These are phyloP conservation scores for Urophycis tenuis DNA, from an alignment of 2,797 vertebrate genomes.

Conservation along the genomic window DNA sequence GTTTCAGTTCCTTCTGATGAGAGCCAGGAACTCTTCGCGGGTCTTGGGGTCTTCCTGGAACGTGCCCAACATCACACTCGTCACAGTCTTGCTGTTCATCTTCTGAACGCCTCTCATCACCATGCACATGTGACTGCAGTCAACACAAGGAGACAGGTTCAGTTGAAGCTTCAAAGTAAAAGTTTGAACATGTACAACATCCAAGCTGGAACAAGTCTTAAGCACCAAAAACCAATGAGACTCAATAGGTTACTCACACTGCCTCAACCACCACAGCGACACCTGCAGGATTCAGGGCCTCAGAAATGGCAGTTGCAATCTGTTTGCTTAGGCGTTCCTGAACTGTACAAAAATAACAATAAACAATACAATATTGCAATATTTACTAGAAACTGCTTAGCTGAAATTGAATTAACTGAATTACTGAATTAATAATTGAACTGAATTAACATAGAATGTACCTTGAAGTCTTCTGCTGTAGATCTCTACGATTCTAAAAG, in stretches of 20 bases:
- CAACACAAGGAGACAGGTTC: not conserved
- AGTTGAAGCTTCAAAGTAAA: too few species aligned
- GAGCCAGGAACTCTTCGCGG: constrained; percentile 72
- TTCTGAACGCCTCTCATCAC: constrained; percentile 80
- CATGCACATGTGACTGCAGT: constrained; percentile 76
- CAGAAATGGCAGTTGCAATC: constrained; percentile 66
- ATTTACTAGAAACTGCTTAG: not conserved
- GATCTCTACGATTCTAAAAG: constrained; percentile 72
- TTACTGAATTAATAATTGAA: too few species aligned
- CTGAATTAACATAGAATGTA: constrained; percentile 26
- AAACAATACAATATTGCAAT: not conserved
- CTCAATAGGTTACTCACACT: constrained; percentile 54
- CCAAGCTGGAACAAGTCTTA: not conserved
- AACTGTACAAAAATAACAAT: constrained; percentile 59
- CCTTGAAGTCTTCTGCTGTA: constrained; percentile 77
- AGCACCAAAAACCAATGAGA: not conserved
- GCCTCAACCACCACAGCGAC: constrained; percentile 70
- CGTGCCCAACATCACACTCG: constrained; percentile 71
- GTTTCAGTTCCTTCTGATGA: constrained; percentile 54
- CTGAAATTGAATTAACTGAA: too few species aligned
- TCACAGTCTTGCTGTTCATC: constrained; percentile 76
- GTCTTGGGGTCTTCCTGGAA: constrained; percentile 77
- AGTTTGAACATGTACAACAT: not conserved
- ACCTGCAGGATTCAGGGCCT: constrained; percentile 66
- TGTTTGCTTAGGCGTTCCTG: constrained; percentile 74